Conservation (phyloP, 2,888 invertebrate genomes). For the Campoplex nolae region DNA sequence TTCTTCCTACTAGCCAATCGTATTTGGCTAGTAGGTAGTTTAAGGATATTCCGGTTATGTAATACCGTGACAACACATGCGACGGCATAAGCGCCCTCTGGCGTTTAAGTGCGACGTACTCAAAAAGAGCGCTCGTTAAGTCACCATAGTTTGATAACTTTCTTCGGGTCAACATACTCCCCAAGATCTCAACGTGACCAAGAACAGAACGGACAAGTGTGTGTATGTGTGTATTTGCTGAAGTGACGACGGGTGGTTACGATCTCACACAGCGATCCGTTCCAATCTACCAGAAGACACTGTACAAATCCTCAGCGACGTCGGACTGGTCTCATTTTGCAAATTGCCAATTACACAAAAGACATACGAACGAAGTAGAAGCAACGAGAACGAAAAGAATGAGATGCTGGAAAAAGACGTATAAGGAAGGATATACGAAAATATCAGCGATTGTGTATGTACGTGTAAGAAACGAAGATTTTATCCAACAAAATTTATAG, state of each 20-base stretch:
- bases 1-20: constrained; percentile 10
- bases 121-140: constrained; percentile 27
- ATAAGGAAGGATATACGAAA: constrained; percentile 28
- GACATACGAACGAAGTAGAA: constrained; percentile 62
- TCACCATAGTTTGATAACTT: constrained; percentile 38
- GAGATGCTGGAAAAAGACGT: constrained; percentile 39
- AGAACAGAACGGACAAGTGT: not conserved
- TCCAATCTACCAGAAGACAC: constrained; percentile 20
- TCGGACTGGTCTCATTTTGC: constrained; percentile 66
- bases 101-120: constrained; percentile 12
- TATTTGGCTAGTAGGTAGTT: no score
- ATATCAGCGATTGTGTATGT: constrained; percentile 31
- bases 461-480: constrained; percentile 44
- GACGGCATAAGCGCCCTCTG: constrained; percentile 26
- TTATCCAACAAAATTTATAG: constrained; percentile 44
- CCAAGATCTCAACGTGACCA: not conserved
- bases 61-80: constrained; percentile 1
- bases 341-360: constrained; percentile 74
- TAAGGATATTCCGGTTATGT: constrained; percentile 27
- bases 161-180: constrained; percentile 31
- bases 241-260: constrained; percentile 32
- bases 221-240: not conserved
- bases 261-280: constrained; percentile 33
- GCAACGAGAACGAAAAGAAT: constrained; percentile 22
- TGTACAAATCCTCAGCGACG: constrained; percentile 24